Percentiles rank a stretch among this genome's conserved stretches.
Conservation (phyloP, 2,888 invertebrate genomes). For the Stenurella melanura region DNA sequence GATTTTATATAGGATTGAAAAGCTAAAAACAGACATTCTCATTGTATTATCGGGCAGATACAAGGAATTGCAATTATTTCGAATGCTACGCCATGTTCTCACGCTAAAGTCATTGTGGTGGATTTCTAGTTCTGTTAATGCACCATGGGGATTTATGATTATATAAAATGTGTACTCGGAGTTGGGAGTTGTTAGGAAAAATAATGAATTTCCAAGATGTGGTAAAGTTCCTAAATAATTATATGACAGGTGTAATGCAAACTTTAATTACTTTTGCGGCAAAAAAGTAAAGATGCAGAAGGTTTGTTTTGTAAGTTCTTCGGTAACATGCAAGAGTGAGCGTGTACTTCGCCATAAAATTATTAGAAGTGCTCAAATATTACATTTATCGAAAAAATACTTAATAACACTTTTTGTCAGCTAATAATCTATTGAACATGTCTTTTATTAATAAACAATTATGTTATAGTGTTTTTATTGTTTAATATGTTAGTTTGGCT, state of each 20-base stretch:
- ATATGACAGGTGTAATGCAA: neutral
- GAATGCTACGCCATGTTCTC: conserved; percentile 45
- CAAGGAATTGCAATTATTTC: conserved; percentile 47
- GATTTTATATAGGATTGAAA: conserved; percentile 51
- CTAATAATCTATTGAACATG: too few relatives aligned
- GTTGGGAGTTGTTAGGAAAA: neutral
- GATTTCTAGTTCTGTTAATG: conserved; percentile 45
- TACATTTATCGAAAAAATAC: too few relatives aligned
- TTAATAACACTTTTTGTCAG: too few relatives aligned
- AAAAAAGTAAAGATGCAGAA: neutral
- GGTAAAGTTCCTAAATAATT: neutral
- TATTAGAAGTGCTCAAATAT: too few relatives aligned
- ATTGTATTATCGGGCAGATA: conserved; percentile 47
- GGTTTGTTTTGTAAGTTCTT: too few relatives aligned
- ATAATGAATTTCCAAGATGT: neutral
- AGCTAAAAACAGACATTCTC: conserved; percentile 46
- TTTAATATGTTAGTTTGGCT: too few relatives aligned
- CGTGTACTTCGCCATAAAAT: too few relatives aligned
- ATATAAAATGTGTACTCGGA: conserved; percentile 9
- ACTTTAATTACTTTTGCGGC: neutral
- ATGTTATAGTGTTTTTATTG: too few relatives aligned
- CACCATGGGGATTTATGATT: conserved; percentile 25
- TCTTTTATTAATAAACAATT: too few relatives aligned
- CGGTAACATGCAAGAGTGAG: too few relatives aligned
- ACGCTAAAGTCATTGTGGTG: conserved; percentile 37